Base-by-base conservation (phyloP, 2,888 invertebrate genomes). In the Archips xylosteana region DNA sequence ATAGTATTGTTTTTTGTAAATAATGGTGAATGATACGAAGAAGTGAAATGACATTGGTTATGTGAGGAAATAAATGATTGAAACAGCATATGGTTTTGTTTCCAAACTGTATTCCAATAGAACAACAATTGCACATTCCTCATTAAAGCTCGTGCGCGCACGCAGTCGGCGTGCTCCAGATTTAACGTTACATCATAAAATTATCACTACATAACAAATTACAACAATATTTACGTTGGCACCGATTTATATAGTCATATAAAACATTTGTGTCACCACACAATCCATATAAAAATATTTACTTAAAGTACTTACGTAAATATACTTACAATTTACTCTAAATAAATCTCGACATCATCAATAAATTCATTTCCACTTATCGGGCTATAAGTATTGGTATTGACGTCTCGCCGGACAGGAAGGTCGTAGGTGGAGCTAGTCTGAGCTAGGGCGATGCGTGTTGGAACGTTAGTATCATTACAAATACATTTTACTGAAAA, bases 201-300 rank as follows among this genome's bases (percentile, higher is more conserved):
- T 88, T 90, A 91, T 89, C 87, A 92, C 92, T 94, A 94, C 87
- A 92, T 94, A 94, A 94, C 93, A 94, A 92, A 92, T 92, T 92
- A 94, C 92, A 94, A 93, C 92, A 92, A 92, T 91, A 88, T 91
- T 92, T 89, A 93, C 92, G 92, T 94, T 94, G 94, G 94, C 94
- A 94, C 94, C 94, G 86, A 91, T 91, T 92, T 85, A 90, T 87
- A 91, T 88, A 72, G 57, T 89, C 83, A 88, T 89, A 90, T 88
- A 91, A 91, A 93, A 92, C 89, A 90, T 90, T 91, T 91, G 93
- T 90, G 92, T 91, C 82, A 80, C 79, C 83, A 87, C 92, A 92
- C 92, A 91, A 90, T 83, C 76, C 77, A 87, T 93, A 94, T 91
- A 94, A 94, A 94, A 94, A 94, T 92, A 93, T 91, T 90, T 89